Evolutionary conservation across 2,797 vertebrate genomes (phyloP), one percentile per base, ranked within the genome.

Genomic region (Thaleichthys pacificus): DNA sequence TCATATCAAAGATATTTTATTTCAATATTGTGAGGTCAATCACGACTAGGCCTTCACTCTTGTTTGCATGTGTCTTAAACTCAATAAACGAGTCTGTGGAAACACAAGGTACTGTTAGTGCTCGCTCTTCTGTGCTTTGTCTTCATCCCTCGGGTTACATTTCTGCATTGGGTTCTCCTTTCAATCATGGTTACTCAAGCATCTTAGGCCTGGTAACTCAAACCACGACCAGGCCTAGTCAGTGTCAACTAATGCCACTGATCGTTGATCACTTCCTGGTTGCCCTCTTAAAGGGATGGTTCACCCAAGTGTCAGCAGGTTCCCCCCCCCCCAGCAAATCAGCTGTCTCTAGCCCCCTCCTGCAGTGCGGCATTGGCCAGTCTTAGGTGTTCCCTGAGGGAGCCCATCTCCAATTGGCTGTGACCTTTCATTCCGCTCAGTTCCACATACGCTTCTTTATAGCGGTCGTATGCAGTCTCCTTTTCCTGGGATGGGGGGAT

Each of bases 361-460:
- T 94, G 92, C 77, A 96, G 89, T 14, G 94, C 95, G 0, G 95
- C 94, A 64, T 93, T 93, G 75, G 95, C 91, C 69, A 97, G 92
- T 79, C 93, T 94, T 80, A 97, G 86, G 74, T 96, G 96, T 84
- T 97, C 94, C 49, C 93, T 95, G 66, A 98, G 93, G 79, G 94
- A 92, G 71, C 89, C 89, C 0, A 93, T 93, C 89, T 98, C 95
- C 54, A 93, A 77, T 80, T 96, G 94, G 0, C 92, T 94, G 3
- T 89, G 92, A 0, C 92, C 92, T 88, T 93, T 97, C 21, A 92
- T 89, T 76, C 93, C 90, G 79, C 91, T 96, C 82, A 97, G 89
- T 82, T 98, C 94, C 47, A 93, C 91, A 0, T 95, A 96, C n/a
- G 94, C 93, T 0, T 95, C 93, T 82, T 96, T 95, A 77, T 95